These are phyloP conservation scores for Cichlasoma orientale DNA, from an alignment of 2,797 vertebrate genomes.

Conservation along the genomic window DNA sequence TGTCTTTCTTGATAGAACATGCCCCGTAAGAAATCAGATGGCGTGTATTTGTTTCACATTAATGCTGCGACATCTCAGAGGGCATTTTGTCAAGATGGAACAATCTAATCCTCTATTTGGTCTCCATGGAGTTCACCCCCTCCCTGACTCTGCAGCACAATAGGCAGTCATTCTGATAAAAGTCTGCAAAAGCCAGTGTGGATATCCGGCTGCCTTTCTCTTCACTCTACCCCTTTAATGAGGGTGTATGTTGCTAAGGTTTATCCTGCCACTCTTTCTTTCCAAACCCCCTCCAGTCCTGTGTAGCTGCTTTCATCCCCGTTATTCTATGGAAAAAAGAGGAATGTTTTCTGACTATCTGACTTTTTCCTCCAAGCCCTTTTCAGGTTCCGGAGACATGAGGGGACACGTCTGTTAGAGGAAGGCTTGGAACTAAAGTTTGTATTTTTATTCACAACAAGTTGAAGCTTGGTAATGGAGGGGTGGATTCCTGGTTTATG, in stretches of 20 bases:
- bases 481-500: slow-evolving; percentile 35
- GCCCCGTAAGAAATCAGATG: slow-evolving; percentile 1
- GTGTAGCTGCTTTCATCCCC: slow-evolving; percentile 35
- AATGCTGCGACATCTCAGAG: slow-evolving; percentile 32
- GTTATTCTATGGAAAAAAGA: slow-evolving; percentile 68
- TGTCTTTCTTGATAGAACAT: background rate
- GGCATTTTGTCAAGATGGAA: slow-evolving; percentile 52
- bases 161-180: slow-evolving; percentile 60
- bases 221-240: slow-evolving; percentile 56
- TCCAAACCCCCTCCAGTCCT: slow-evolving; percentile 51
- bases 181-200: slow-evolving; percentile 58
- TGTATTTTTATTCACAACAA: slow-evolving; percentile 56
- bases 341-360: slow-evolving; percentile 60
- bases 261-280: slow-evolving; percentile 70
- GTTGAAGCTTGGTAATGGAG: slow-evolving; percentile 51
- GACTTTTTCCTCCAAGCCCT: slow-evolving; percentile 61
- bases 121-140: slow-evolving; percentile 42
- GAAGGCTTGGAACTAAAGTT: slow-evolving; percentile 26
- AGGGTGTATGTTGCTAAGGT: slow-evolving; percentile 56
- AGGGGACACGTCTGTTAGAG: slow-evolving; percentile 63
- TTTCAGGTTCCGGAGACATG: slow-evolving; percentile 67
- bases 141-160: slow-evolving; percentile 59
- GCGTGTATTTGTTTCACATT: slow-evolving; percentile 26
- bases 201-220: slow-evolving; percentile 66
- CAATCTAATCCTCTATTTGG: slow-evolving; percentile 56